Evolutionary conservation across 2,113 vertebrate genomes (phyloP).

Genomic region (Ahaetulla prasina): DNA sequence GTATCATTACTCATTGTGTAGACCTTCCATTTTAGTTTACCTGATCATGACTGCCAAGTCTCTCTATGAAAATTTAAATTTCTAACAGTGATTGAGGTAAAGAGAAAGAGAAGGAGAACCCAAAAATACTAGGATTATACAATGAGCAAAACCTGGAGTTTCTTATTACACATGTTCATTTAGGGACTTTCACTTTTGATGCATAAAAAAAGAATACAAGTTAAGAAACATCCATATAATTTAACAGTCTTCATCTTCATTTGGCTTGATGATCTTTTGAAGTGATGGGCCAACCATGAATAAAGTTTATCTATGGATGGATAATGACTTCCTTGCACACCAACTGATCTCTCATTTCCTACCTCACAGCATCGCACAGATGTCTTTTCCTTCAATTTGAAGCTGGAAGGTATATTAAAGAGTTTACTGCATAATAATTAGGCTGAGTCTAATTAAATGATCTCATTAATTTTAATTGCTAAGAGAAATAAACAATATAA

Average conservation of each 20-base stretch:
- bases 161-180: not conserved
- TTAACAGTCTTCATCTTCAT: not conserved
- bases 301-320: not conserved
- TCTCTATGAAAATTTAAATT: not conserved
- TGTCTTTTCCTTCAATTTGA: slow-evolving; percentile 8
- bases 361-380: not conserved
- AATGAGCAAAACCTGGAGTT: not conserved
- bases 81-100: not conserved
- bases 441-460: slow-evolving; percentile 9
- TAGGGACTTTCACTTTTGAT: not conserved
- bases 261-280: not conserved
- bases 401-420: slow-evolving; percentile 5
- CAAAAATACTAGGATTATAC: not conserved
- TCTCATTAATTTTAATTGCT: slow-evolving; percentile 21
- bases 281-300: not conserved
- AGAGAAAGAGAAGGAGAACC: not conserved
- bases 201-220: not conserved
- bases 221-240: not conserved
- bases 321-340: not conserved
- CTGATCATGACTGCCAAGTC: not conserved
- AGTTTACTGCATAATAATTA: slow-evolving; percentile 3
- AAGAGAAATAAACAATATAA: slow-evolving; percentile 19
- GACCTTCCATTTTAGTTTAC: not conserved
- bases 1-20: not conserved
- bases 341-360: not conserved